Conservation (phyloP, 2,113 vertebrate genomes). For the Datnioides undecimradiatus region DNA sequence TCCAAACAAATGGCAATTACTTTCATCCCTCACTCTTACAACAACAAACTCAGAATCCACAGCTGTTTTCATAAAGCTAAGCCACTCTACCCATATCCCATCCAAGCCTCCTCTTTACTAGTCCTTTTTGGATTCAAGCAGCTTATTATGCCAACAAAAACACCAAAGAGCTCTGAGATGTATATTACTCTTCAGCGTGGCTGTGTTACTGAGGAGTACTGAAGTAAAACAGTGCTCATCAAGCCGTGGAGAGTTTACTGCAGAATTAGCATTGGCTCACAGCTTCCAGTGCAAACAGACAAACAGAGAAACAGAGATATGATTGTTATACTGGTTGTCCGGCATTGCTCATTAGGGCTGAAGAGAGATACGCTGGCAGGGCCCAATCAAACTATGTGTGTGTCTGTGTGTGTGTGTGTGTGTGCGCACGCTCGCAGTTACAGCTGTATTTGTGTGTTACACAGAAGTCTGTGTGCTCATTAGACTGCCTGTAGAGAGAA, state of each 20-base stretch:
- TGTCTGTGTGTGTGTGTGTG: slow-evolving; percentile 31
- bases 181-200: slow-evolving; percentile 9
- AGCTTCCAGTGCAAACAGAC: slow-evolving; percentile 55
- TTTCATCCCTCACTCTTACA: slow-evolving; percentile 21
- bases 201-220: neutral
- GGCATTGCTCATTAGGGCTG: slow-evolving; percentile 70
- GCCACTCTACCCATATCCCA: slow-evolving; percentile 2
- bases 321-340: slow-evolving; percentile 64
- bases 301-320: slow-evolving; percentile 62
- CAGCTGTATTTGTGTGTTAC: slow-evolving; percentile 26
- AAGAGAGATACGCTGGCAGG: slow-evolving; percentile 51
- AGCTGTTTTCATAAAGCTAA: slow-evolving; percentile 23
- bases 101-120: neutral
- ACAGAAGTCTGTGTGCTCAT: slow-evolving; percentile 58
- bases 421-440: neutral
- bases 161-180: slow-evolving; percentile 7
- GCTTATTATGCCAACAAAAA: slow-evolving; percentile 31
- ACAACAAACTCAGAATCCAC: slow-evolving; percentile 26
- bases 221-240: slow-evolving; percentile 46
- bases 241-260: slow-evolving; percentile 42
- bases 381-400: slow-evolving; percentile 50
- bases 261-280: slow-evolving; percentile 49
- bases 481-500: slow-evolving; percentile 54
- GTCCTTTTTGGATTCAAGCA: slow-evolving; percentile 13
- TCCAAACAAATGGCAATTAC: slow-evolving; percentile 10